A percentile compares a stretch with the other conserved stretches of the same genome.
These are phyloP conservation scores for Gavia stellata DNA, from an alignment of 2,113 vertebrate genomes.

Conservation along the genomic window DNA sequence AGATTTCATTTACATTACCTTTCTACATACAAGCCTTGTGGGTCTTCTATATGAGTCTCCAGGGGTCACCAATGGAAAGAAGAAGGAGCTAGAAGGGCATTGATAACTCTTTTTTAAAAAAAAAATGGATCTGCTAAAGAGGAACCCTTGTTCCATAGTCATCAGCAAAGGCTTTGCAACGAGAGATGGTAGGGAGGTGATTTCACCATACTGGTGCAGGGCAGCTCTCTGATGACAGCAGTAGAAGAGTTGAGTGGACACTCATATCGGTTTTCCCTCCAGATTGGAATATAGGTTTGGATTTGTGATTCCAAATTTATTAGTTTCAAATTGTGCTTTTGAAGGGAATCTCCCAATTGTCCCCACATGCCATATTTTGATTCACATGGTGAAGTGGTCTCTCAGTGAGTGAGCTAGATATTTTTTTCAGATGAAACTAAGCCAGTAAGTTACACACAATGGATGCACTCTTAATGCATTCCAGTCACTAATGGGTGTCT, in stretches of 20 bases:
- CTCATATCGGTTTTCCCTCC: background rate
- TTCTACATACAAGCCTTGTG: background rate
- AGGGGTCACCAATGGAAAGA: background rate
- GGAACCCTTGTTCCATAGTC: background rate
- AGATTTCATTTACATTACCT: background rate
- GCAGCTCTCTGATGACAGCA: background rate
- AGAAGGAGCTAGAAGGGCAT: background rate
- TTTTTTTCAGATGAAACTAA: background rate
- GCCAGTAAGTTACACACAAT: background rate
- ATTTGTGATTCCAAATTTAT: background rate
- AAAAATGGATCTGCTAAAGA: background rate
- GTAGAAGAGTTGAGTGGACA: background rate
- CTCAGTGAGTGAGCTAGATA: background rate
- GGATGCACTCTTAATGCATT: background rate
- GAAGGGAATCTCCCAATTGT: background rate
- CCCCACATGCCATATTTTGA: background rate
- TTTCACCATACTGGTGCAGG: background rate
- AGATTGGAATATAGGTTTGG: background rate
- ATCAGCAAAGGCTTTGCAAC: background rate
- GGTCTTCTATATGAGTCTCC: background rate
- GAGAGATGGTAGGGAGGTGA: background rate
- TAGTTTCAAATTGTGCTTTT: background rate
- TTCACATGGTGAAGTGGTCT: background rate
- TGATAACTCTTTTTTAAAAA: background rate
- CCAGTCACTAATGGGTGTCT: background rate